Evolutionary conservation across 2,888 invertebrate species (phyloP), one percentile per base, ranked within the genome.

Genomic region (Lasioglossum zephyrum): DNA sequence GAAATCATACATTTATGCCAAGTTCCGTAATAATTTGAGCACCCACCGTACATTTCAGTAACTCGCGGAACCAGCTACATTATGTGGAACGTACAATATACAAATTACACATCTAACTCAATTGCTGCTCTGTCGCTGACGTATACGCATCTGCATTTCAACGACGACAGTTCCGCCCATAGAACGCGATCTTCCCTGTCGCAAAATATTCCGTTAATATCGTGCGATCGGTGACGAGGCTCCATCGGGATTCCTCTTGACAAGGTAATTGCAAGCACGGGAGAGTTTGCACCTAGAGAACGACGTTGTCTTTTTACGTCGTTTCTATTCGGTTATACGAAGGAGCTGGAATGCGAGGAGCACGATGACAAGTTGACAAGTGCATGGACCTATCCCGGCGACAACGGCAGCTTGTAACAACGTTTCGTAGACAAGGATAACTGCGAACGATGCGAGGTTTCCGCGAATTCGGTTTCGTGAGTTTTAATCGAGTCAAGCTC

Each of bases 401-500:
- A 22, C 66, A 22, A 66, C 66, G 36, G 22, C 9, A 22, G 36
- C 66, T 36, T 22, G 36, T 22, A 39, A 66, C 36, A 66, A 66
- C 66, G 66, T 66, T 36, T 66, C 36, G 18, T 1, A 22, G 66
- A 22, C 4, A 9, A 18, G 66, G 18, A 36, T 11, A 41, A 70
- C 41, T 31, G n/a, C 8, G n/a, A 26, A 31, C 44, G 4, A n/a
- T 26, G 18, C 39, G 4, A 81, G 26, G 18, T 31, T 39, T 22
- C 36, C 41, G 36, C 9, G 44, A 57, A 73, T 57, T 70, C 47
- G 26, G n/a, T 70, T 70, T n/a, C 39, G 70, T 22, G 49, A 69
- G 77, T 18, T 82, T 84, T 82, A 82, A 84, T 84, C 82, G 82
- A 81, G 57, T 75, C 47, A 60, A 18, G 18, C 22, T 26, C 31